phyloP scores from a whole-genome alignment of 2,113 vertebrate species.

The Crypturellus undulatus region DNA sequence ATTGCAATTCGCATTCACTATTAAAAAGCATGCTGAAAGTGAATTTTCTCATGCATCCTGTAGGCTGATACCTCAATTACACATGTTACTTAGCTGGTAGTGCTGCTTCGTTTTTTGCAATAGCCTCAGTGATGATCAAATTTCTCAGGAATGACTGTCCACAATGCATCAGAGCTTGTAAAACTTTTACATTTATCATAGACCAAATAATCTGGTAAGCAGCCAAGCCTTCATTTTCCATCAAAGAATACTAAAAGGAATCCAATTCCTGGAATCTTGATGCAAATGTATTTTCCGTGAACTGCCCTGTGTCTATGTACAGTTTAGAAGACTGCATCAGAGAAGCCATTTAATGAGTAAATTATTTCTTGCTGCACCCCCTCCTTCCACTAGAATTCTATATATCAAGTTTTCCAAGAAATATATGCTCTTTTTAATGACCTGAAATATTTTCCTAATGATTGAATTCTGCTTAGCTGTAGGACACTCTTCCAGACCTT shows the following conservation, averaged over 20 bases:
- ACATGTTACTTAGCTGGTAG: conserved; percentile 32
- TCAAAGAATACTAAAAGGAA: conserved; percentile 63
- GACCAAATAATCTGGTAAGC: conserved; percentile 68
- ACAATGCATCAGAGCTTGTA: conserved; percentile 60
- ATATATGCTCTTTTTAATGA: conserved; percentile 43
- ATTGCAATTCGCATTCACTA: neutral
- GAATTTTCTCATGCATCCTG: neutral
- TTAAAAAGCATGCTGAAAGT: neutral
- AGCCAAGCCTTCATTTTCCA: conserved; percentile 69
- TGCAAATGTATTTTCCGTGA: conserved; percentile 58
- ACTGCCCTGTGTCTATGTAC: neutral
- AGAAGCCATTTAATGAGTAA: conserved; percentile 56
- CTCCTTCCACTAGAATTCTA: conserved; percentile 9
- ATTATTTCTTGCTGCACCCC: conserved; percentile 49
- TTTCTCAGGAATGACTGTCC: conserved; percentile 71
- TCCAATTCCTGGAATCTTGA: conserved; percentile 43
- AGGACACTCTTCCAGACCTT: neutral
- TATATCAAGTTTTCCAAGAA: conserved; percentile 57
- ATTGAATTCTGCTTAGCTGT: conserved; percentile 39
- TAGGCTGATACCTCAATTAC: neutral
- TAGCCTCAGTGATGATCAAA: conserved; percentile 68
- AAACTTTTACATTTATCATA: conserved; percentile 66
- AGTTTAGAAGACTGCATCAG: conserved; percentile 25
- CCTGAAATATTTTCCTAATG: conserved; percentile 64
- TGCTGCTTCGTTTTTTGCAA: conserved; percentile 70